Evolutionary conservation across 2,113 vertebrate genomes (phyloP).

Genomic region (Clinocottus analis): DNA sequence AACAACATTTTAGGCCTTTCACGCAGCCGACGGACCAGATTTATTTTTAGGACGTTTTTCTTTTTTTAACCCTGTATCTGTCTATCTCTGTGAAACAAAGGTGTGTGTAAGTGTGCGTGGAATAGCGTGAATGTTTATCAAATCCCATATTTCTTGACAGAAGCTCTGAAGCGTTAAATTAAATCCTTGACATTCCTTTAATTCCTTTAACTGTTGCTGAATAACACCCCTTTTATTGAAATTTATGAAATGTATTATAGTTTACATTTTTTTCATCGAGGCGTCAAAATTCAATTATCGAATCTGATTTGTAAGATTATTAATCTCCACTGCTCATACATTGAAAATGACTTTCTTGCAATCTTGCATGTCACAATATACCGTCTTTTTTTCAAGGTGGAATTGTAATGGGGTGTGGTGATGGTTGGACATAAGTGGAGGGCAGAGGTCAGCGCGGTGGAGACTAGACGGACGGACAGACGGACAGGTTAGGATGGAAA

Average conservation of each 20-base stretch:
- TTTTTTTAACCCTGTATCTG: not conserved
- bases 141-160: conserved; percentile 62
- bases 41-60: conserved; percentile 57
- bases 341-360: conserved; percentile 57
- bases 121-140: conserved; percentile 34
- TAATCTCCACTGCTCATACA: conserved; percentile 76
- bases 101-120: conserved; percentile 19
- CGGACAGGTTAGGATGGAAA: conserved; percentile 30
- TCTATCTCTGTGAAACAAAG: conserved; percentile 26
- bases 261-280: conserved; percentile 56
- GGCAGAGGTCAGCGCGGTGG: conserved; percentile 28
- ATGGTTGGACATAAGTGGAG: conserved; percentile 23
- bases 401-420: conserved; percentile 51
- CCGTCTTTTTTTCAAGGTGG: conserved; percentile 19
- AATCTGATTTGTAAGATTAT: conserved; percentile 77
- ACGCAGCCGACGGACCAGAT: conserved; percentile 39
- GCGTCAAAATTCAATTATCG: conserved; percentile 77
- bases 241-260: conserved; percentile 4
- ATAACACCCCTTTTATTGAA: conserved; percentile 70
- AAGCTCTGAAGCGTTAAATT: conserved; percentile 76
- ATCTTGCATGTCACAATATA: conserved; percentile 41
- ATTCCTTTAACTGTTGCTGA: conserved; percentile 71
- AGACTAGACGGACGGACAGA: conserved; percentile 2
- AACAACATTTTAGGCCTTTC: conserved; percentile 66
- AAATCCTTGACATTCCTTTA: conserved; percentile 75